A percentile compares a stretch with the other conserved stretches of the same genome.
Conservation (phyloP, 2,888 invertebrate genomes). For the Lithophane ornitopus region DNA sequence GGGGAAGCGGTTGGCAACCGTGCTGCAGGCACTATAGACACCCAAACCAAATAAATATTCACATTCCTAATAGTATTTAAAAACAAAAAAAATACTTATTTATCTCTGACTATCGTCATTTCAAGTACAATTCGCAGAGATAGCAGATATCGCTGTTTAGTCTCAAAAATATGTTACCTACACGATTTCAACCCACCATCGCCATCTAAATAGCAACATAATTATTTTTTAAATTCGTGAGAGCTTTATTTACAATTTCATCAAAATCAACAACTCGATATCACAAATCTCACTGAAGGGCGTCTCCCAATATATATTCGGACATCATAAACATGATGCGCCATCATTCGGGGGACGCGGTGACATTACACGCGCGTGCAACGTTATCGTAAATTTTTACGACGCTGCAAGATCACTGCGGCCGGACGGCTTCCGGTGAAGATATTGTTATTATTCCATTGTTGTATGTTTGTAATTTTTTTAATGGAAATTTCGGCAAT, state of each 20-base stretch:
- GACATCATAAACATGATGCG: constrained; percentile 84
- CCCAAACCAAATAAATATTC: no score
- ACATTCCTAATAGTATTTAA: not conserved
- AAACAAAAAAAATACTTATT: no score
- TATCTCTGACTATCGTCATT: not conserved
- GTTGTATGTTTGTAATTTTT: constrained; percentile 60
- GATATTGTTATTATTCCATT: constrained; percentile 70
- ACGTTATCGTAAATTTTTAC: constrained; percentile 89
- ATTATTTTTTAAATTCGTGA: not conserved
- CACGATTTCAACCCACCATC: no score
- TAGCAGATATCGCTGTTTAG: not conserved
- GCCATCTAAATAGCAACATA: no score
- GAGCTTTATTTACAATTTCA: constrained; percentile 19
- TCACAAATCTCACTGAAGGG: constrained; percentile 51
- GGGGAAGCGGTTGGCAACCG: no score
- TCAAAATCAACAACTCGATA: constrained; percentile 31
- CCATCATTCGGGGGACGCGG: constrained; percentile 77
- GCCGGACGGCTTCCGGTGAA: constrained; percentile 72
- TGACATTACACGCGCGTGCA: constrained; percentile 81
- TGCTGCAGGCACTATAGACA: no score
- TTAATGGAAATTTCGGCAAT: constrained; percentile 42
- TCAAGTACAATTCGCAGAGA: no score
- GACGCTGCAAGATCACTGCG: constrained; percentile 77
- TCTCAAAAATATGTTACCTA: no score
- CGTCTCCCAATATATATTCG: constrained; percentile 72